Base-by-base conservation (phyloP, 1,140 invertebrate species). In the Trypoxylus dichotomus region DNA sequence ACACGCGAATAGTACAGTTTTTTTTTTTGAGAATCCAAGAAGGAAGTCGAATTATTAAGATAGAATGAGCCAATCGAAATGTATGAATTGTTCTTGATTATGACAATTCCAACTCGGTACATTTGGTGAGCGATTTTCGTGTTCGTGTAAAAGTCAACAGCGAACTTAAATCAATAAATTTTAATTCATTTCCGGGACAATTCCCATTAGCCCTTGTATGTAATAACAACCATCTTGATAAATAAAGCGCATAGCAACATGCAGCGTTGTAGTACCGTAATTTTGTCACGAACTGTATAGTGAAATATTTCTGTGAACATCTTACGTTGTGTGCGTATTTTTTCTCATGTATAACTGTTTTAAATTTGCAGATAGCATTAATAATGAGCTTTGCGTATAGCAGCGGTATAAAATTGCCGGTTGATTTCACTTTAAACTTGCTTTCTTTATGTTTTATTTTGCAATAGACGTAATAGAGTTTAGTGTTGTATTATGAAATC, bases 321-420 rank as follows among this genome's bases (percentile, higher is more conserved):
- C 47, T 54, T 24, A 13, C 24, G 60, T 27, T 13, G 13, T 29
- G 60, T 68, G 27, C 60, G 60, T 24, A 24, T 68, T 68, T 63
- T 60, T 68, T 68, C 60, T 68, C 60, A 15, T 68, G 60, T 68
- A 68, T 68, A 68, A 68, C 60, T 68, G 60, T 68, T 68, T 68
- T 68, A 68, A 68, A 68, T 68, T 68, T 68, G 60, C 60, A 68
- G 60, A 68, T 29, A 68, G 60, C 60, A 68, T 68, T 68, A 27
- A 68, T 68, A 68, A 68, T 68, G 60, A 68, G 60, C 60, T 25
- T 21, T 29, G 21, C 11, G 60, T 68, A 37, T 68, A 24, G 60
- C 60, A 68, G 24, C 19, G 19, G 47, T 54, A 19, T 54, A 54
- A 54, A 54, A 54, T 54, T 54, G 47, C 47, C 47, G 15, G 0